Evolutionary conservation across 2,888 invertebrate genomes (phyloP).

Genomic region (Ptychoptera albimana): DNA sequence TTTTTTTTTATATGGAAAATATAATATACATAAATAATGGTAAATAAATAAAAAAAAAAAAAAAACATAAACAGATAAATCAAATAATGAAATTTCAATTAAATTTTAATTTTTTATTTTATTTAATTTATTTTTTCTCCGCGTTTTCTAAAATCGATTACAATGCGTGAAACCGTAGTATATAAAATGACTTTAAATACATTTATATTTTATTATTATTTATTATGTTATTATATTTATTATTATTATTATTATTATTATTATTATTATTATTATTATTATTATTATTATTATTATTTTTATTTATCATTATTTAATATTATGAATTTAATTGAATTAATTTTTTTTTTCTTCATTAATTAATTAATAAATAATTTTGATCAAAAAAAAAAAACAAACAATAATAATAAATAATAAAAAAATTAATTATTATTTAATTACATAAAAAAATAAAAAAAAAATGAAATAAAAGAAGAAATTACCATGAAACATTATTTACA

Average conservation of each 20-base stretch:
- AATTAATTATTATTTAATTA: too few species aligned
- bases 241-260: conserved; percentile 11
- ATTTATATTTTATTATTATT: not conserved
- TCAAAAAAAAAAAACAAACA: too few species aligned
- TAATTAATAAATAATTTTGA: conserved; percentile 15
- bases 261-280: conserved; percentile 4
- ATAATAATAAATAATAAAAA: too few species aligned
- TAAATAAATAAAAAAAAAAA: not conserved
- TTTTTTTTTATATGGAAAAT: not conserved
- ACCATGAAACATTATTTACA: too few species aligned
- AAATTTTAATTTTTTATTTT: not conserved
- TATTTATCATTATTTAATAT: conserved; percentile 3
- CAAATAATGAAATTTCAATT: not conserved
- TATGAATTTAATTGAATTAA: conserved; percentile 9
- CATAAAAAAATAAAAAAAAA: too few species aligned
- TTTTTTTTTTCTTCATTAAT: conserved; percentile 11
- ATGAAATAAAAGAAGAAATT: too few species aligned
- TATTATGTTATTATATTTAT: not conserved
- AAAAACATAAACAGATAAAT: not conserved
- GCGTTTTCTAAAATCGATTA: not conserved
- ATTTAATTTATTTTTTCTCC: not conserved
- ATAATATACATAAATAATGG: not conserved
- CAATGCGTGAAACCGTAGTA: not conserved
- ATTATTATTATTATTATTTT: conserved; percentile 9
- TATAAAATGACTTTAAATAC: not conserved